Conservation (phyloP, 1,140 invertebrate species). For the Drosophila ambigua region DNA sequence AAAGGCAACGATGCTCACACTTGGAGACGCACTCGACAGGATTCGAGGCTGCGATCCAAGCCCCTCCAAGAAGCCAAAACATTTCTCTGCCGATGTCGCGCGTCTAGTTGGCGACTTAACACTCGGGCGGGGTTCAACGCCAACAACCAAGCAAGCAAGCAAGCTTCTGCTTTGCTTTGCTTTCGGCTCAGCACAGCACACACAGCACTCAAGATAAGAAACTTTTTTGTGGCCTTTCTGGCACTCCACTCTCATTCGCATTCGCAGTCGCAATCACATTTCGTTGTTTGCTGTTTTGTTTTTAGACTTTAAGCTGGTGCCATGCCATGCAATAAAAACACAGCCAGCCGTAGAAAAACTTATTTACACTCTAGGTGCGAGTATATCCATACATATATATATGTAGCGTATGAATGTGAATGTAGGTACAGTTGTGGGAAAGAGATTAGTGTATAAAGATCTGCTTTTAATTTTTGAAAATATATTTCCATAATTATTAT, state of each 20-base stretch:
- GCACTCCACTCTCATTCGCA: conserved; percentile 1
- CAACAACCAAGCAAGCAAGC: too few relatives aligned
- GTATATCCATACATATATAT: too few relatives aligned
- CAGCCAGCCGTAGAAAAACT: conserved; percentile 53
- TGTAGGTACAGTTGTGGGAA: too few relatives aligned
- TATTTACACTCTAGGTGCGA: conserved; percentile 47
- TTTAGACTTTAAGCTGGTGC: conserved; percentile 65
- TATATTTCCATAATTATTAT: too few relatives aligned
- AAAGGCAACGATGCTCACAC: neutral
- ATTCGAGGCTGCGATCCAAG: conserved; percentile 92
- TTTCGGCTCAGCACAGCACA: conserved; percentile 16
- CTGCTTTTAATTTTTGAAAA: too few relatives aligned
- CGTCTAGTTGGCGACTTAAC: conserved; percentile 59
- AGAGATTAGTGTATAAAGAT: too few relatives aligned
- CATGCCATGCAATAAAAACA: conserved; percentile 65
- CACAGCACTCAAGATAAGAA: conserved; percentile 37
- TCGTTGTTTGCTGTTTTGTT: conserved; percentile 34
- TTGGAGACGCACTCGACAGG: conserved; percentile 88
- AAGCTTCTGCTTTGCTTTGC: conserved; percentile 17
- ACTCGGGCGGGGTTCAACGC: conserved; percentile 17
- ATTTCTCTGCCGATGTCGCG: conserved; percentile 85
- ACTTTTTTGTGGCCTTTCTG: conserved; percentile 21
- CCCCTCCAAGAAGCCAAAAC: conserved; percentile 87
- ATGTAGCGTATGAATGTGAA: too few relatives aligned
- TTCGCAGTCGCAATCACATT: conserved; percentile 10